Base-by-base conservation (phyloP, 2,113 vertebrate genomes). In the Dipodomys spectabilis region DNA sequence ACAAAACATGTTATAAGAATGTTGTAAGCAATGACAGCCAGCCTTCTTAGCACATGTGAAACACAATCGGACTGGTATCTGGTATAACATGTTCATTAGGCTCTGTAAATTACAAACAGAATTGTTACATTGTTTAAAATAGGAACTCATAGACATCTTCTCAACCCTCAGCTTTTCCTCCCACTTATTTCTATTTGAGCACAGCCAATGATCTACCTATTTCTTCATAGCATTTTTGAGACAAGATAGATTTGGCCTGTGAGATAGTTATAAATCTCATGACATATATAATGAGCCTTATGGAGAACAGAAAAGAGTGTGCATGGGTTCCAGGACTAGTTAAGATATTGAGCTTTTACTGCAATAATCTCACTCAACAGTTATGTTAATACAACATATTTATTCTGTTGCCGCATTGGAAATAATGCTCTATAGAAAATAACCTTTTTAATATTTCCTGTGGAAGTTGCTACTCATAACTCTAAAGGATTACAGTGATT, bases 371-470 rank as follows among this genome's bases (percentile, higher is more conserved):
- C 75, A 84, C n/a, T 77, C 64, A 72, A 62, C 16, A 67, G 0
- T 81, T 87, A 68, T 25, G 65, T 82, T 45, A 57, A 60, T 91
- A 60, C 0, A 86, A 16, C 9, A 28, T 78, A 57, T 86, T 91
- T 91, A 68, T 79, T 67, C 39, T 86, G 20, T 90, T 86, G 27
- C 28, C 30, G 94, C 72, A 65, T 72, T 25, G 75, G 49, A 86
- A 91, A 79, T 60, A 69, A 82, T 78, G 82, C 71, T 82, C 45
- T 82, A 44, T 53, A 88, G 80, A 88, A 83, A 87, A 8, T 57
- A 90, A 20, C 30, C 68, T 86, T 95, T 65, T 90, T 82, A 88
- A 82, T 92, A 94, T 79, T 77, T 88, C 44, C n/a, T 79, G 0
- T 92, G 23, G 82, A 92, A 87, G 3, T 67, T 67, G 27, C 88